phyloP scores from a whole-genome alignment of 2,113 vertebrate species.

The Numenius arquata region DNA sequence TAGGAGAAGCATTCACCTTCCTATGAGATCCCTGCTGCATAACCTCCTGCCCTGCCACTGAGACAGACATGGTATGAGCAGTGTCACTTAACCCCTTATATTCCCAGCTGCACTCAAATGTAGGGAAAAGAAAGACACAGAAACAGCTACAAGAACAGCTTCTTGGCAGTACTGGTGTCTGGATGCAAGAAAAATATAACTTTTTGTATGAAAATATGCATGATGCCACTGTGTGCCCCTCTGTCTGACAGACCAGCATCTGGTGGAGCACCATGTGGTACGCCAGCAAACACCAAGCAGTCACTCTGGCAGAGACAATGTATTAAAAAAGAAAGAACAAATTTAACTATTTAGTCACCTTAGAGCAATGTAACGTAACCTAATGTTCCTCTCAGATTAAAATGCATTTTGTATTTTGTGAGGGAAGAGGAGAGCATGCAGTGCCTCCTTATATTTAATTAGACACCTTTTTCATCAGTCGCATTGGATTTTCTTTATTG shows the following conservation, averaged over 20 bases:
- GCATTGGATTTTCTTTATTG: not conserved
- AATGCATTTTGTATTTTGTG: not conserved
- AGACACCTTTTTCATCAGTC: not conserved
- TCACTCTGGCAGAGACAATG: not conserved
- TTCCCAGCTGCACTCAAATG: not conserved
- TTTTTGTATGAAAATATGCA: slow-evolving; percentile 6
- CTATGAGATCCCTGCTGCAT: not conserved
- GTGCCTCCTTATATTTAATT: not conserved
- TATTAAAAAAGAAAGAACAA: not conserved
- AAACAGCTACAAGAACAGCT: not conserved
- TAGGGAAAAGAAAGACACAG: not conserved
- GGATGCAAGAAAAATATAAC: not conserved
- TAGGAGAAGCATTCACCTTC: slow-evolving; percentile 40
- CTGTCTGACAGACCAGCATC: not conserved
- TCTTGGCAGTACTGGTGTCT: not conserved
- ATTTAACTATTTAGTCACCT: not conserved
- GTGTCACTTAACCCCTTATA: not conserved
- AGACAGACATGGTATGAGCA: not conserved
- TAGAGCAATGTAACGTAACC: not conserved
- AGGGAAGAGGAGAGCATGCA: not conserved
- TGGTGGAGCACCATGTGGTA: not conserved
- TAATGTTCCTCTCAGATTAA: not conserved
- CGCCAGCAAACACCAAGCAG: not conserved
- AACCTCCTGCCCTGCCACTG: not conserved
- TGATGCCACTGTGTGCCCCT: not conserved